These are phyloP conservation scores for Parasteatoda lunata DNA, from an alignment of 2,888 invertebrate species.

Conservation along the genomic window DNA sequence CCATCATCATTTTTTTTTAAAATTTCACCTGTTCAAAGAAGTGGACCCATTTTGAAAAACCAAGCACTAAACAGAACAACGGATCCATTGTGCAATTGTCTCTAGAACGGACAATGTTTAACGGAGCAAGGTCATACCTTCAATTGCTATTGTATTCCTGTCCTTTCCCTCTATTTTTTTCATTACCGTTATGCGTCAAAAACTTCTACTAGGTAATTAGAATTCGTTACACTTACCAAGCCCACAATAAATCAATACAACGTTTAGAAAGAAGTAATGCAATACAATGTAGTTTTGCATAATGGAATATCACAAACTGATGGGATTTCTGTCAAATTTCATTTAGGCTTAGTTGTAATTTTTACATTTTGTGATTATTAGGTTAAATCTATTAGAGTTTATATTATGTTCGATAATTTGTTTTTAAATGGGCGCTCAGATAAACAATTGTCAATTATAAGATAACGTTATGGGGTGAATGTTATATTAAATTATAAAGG, in stretches of 20 bases:
- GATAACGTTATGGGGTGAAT: too few relatives aligned
- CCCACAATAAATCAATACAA: not conserved
- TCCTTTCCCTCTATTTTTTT: conserved; percentile 18
- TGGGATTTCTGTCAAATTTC: not conserved
- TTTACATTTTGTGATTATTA: not conserved
- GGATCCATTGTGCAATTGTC: conserved; percentile 39
- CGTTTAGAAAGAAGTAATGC: not conserved
- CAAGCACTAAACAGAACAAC: conserved; percentile 4
- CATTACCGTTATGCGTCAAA: not conserved
- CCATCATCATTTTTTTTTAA: too few relatives aligned
- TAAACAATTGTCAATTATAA: too few relatives aligned
- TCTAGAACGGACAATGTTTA: conserved; percentile 25
- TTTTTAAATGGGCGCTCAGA: too few relatives aligned
- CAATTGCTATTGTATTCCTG: conserved; percentile 25
- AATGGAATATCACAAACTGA: not conserved
- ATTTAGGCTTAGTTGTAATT: not conserved
- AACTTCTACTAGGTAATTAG: conserved; percentile 13
- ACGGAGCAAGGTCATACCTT: conserved; percentile 40
- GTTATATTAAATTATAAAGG: too few relatives aligned
- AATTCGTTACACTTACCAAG: conserved; percentile 10
- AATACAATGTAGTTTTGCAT: not conserved
- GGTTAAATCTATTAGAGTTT: not conserved
- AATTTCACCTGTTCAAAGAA: too few relatives aligned
- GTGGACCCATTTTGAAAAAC: conserved; percentile 19
- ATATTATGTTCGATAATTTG: too few relatives aligned